These are phyloP conservation scores for Vidua macroura DNA, from an alignment of 2,113 vertebrate genomes.

Conservation along the genomic window DNA sequence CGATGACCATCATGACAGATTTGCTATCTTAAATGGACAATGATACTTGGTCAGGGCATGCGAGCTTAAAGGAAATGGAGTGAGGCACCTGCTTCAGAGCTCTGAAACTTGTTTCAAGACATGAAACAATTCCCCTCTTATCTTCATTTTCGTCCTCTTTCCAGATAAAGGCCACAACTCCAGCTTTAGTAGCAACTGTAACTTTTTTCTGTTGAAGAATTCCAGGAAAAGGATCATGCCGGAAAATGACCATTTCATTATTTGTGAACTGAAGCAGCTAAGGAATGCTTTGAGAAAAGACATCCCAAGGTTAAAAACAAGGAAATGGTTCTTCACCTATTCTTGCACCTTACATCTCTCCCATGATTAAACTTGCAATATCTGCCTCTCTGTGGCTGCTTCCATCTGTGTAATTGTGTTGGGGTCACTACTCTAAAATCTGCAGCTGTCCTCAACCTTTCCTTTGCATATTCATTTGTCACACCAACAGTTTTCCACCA, in stretches of 20 bases:
- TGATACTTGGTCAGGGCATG: not conserved
- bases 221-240: not conserved
- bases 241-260: not conserved
- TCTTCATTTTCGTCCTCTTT: not conserved
- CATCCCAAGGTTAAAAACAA: not conserved
- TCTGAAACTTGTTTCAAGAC: not conserved
- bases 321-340: not conserved
- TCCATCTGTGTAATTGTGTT: not conserved
- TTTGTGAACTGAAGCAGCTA: not conserved
- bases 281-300: not conserved
- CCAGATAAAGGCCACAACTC: not conserved
- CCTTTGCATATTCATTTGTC: not conserved
- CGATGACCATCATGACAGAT: not conserved
- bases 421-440: not conserved
- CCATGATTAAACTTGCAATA: not conserved
- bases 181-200: not conserved
- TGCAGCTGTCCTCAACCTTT: not conserved
- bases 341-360: not conserved
- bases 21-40: not conserved
- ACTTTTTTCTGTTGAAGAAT: not conserved
- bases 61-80: accelerated
- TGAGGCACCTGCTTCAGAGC: not conserved
- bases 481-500: not conserved
- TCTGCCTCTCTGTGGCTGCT: not conserved
- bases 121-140: not conserved